Evolutionary conservation across 2,888 invertebrate species (phyloP), one percentile per base, ranked within the genome.

Genomic region (Alitta virens): DNA sequence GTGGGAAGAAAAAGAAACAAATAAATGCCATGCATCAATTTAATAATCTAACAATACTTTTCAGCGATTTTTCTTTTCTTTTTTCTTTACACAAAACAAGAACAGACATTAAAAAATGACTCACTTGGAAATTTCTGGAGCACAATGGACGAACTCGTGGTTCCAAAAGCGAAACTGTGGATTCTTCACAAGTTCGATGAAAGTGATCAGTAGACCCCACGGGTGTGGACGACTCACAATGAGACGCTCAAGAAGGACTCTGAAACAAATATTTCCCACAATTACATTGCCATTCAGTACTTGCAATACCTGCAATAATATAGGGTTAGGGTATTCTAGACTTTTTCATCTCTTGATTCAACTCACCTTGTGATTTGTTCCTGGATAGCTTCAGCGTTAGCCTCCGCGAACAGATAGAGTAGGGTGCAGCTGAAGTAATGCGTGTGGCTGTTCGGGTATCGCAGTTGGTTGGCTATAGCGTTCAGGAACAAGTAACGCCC

Each of bases 391-490:
- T 97, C 95, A 0, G 93, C 91, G 79, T 97, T 96, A 7, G 97
- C 96, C 82, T 98, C 97, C 53, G 93, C 93, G 84, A 99, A 99
- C 73, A 99, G 85, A 83, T 98, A 97, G 68, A 99, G 86, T 57
- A 99, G 87, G 42, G 95, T 93, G 82, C 98, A 97, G 77, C 97
- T 97, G 86, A 99, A 99, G 85, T 99, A 99, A 85, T 99, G 98
- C 23, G 99, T 99, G 84, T 99, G 99, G 78, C 95, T 97, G 84
- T 99, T 99, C 14, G 99, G 99, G 84, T 98, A 99, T 25, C 99
- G 89, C 75, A 99, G 85, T 80, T 99, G 99, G 84, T 99, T 99
- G 55, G 97, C 97, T 71, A 99, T 94, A 1, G 98, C 96, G 82
- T 99, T 99, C 78, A 99, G 86, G 84, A 99, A 97, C 75, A 99